These are phyloP conservation scores for Drosophila melanica DNA, from an alignment of 1,140 invertebrate genomes.

Conservation along the genomic window DNA sequence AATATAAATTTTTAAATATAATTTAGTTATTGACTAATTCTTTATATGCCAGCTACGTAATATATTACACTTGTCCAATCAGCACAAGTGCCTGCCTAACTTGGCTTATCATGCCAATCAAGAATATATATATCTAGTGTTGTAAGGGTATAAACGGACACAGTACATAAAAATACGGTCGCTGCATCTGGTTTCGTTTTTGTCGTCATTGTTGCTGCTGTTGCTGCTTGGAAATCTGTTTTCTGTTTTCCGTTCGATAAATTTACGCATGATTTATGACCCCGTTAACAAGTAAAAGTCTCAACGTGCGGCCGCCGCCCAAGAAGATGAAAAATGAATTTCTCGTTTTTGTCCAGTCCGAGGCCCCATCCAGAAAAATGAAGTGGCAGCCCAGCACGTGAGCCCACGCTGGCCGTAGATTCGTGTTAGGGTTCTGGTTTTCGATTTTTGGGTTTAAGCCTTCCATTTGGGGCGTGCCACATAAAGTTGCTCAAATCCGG, in stretches of 20 bases:
- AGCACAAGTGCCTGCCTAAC: too few relatives aligned
- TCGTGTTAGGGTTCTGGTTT: slow-evolving; percentile 29
- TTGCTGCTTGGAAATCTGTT: slow-evolving; percentile 71
- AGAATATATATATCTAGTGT: not conserved
- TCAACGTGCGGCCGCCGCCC: slow-evolving; percentile 66
- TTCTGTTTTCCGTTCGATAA: slow-evolving; percentile 81
- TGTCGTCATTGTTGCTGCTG: slow-evolving; percentile 53
- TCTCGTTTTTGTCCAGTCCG: slow-evolving; percentile 65
- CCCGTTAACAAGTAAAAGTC: slow-evolving; percentile 81
- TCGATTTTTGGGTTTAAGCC: slow-evolving; percentile 13
- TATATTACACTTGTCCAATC: too few relatives aligned
- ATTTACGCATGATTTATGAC: slow-evolving; percentile 82
- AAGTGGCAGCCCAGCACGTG: slow-evolving; percentile 70
- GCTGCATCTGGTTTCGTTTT: slow-evolving; percentile 44
- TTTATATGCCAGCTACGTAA: too few relatives aligned
- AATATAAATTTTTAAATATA: too few relatives aligned
- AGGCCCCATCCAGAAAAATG: slow-evolving; percentile 36
- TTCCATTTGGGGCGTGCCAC: slow-evolving; percentile 37
- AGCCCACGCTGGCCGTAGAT: slow-evolving; percentile 35
- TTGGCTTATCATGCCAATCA: too few relatives aligned
- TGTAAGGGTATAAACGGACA: not conserved
- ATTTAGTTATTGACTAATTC: too few relatives aligned
- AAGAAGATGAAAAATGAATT: slow-evolving; percentile 79
- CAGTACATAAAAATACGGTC: slow-evolving; percentile 36
- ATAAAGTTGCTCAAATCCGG: slow-evolving; percentile 67